phyloP scores from a whole-genome alignment of 35 echinoderm and acorn worm species.

The Patiria miniata region DNA sequence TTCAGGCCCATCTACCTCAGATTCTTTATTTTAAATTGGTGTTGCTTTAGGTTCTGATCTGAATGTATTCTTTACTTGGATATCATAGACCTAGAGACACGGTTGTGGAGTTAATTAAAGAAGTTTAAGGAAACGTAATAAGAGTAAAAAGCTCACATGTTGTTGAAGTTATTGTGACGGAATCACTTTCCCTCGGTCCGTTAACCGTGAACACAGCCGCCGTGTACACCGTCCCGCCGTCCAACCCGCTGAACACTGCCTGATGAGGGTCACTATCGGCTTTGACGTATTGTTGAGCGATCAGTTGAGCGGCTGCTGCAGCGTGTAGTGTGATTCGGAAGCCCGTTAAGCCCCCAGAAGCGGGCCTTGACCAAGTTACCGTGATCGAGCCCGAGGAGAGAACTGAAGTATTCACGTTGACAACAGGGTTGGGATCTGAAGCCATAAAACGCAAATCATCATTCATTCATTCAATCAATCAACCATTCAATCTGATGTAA shows the following conservation, averaged over 20 bases:
- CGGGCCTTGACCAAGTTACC: not conserved
- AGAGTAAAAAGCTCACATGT: not conserved
- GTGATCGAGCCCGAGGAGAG: not conserved
- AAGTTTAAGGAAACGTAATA: too few species aligned
- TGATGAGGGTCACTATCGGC: not conserved
- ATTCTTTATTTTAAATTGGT: too few species aligned
- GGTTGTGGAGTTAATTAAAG: too few species aligned
- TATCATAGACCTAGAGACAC: too few species aligned
- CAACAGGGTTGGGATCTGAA: not conserved
- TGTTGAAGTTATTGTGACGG: not conserved
- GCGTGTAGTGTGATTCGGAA: not conserved
- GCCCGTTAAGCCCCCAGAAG: not conserved
- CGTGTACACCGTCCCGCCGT: not conserved
- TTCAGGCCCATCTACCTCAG: too few species aligned
- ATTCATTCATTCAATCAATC: not conserved
- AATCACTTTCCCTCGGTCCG: slow-evolving; percentile 3
- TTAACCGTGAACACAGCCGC: not conserved
- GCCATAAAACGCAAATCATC: too few species aligned
- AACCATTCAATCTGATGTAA: not conserved
- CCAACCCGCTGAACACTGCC: not conserved
- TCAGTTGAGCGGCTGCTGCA: not conserved
- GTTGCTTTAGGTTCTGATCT: too few species aligned
- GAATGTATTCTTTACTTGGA: too few species aligned
- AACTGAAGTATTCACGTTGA: not conserved
- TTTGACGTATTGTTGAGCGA: not conserved